phyloP scores from a whole-genome alignment of 2,797 vertebrate genomes.

The Silurus lanzhouensis region DNA sequence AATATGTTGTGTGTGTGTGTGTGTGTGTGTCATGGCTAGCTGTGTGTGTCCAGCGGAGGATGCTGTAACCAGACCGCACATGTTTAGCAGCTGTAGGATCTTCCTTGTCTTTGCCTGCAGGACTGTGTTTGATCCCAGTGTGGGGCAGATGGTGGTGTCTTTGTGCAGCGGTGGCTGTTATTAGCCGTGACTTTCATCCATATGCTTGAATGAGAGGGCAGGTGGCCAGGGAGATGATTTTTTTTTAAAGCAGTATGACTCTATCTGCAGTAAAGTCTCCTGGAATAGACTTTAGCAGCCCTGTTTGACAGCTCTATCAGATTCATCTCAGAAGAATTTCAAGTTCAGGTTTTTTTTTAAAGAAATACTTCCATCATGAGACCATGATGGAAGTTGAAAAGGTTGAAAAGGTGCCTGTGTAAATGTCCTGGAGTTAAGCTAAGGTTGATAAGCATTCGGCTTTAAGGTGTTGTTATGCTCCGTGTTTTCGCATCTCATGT shows the following conservation, averaged over 20 bases:
- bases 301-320: slow-evolving; percentile 42
- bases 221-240: slow-evolving; percentile 53
- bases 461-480: neutral
- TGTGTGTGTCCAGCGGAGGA: slow-evolving; percentile 4
- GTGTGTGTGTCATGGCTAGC: neutral
- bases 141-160: slow-evolving; percentile 56
- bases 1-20: neutral
- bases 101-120: slow-evolving; percentile 31
- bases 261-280: slow-evolving; percentile 38
- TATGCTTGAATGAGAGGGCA: slow-evolving; percentile 56
- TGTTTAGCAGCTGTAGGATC: slow-evolving; percentile 32
- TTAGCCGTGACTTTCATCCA: slow-evolving; percentile 58
- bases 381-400: slow-evolving; percentile 4
- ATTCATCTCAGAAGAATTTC: slow-evolving; percentile 22
- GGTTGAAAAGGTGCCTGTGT: slow-evolving; percentile 31
- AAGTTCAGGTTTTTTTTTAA: neutral
- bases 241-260: slow-evolving; percentile 51
- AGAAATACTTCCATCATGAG: slow-evolving; percentile 26
- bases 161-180: slow-evolving; percentile 57
- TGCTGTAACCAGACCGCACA: slow-evolving; percentile 33
- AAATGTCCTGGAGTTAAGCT: slow-evolving; percentile 24
- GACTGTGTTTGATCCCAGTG: slow-evolving; percentile 49
- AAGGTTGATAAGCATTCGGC: slow-evolving; percentile 27
- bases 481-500: slow-evolving; percentile 10
- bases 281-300: slow-evolving; percentile 25